Evolutionary conservation across 2,113 vertebrate species (phyloP).

Genomic region (Tragelaphus strepsiceros): DNA sequence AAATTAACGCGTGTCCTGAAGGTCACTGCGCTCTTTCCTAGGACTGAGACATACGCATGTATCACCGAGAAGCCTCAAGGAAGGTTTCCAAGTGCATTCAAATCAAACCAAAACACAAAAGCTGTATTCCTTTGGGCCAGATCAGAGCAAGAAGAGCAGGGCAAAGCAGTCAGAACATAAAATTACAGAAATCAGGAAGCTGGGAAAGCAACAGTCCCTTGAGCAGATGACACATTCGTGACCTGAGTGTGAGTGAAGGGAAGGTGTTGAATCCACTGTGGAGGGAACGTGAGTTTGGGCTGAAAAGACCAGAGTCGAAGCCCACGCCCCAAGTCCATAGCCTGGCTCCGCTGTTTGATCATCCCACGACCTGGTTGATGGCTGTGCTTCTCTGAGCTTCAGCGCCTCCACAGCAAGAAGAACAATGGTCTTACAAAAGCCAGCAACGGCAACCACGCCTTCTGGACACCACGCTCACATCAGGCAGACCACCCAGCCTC

Average conservation of each 20-base stretch:
- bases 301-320: neutral
- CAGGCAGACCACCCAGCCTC: fast-evolving
- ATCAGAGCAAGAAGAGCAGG: fast-evolving
- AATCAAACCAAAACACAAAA: neutral
- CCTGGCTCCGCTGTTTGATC: fast-evolving
- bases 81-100: neutral
- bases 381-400: neutral
- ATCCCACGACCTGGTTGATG: fast-evolving
- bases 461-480: too few relatives aligned
- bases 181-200: neutral
- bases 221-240: fast-evolving
- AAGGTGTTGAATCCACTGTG: fast-evolving
- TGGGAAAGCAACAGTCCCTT: fast-evolving
- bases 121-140: neutral
- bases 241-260: neutral
- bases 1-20: fast-evolving
- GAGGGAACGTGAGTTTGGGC: neutral
- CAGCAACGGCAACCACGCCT: fast-evolving
- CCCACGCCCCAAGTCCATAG: fast-evolving
- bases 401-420: fast-evolving
- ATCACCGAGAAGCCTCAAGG: neutral
- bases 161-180: too few relatives aligned
- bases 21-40: fast-evolving
- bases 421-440: fast-evolving
- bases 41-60: neutral